These are phyloP conservation scores for Oreochromis tanganicae DNA, from an alignment of 2,113 vertebrate species.

Conservation along the genomic window DNA sequence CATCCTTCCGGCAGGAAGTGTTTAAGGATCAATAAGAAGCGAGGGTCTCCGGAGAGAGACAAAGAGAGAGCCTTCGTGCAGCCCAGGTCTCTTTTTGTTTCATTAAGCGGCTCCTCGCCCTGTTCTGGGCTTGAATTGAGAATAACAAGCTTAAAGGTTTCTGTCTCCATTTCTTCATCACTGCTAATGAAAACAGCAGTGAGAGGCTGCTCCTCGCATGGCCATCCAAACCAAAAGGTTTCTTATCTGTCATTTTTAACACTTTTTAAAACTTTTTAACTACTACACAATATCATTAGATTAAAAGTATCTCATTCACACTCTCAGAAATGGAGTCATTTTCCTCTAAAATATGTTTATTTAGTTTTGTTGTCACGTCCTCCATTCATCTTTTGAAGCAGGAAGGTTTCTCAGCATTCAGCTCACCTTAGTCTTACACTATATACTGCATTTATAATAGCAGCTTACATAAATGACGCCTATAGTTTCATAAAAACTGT, in stretches of 20 bases:
- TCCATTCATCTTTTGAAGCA: background rate
- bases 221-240: background rate
- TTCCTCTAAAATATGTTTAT: background rate
- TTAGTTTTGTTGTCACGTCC: background rate
- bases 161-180: background rate
- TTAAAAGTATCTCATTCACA: background rate
- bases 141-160: background rate
- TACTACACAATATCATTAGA: background rate
- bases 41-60: conserved; percentile 33
- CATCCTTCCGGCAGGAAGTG: conserved; percentile 67
- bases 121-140: background rate
- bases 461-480: background rate
- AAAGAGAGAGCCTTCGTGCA: background rate
- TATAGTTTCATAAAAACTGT: background rate
- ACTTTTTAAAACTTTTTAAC: background rate
- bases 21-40: conserved; percentile 62
- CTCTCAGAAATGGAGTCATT: background rate
- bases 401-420: background rate
- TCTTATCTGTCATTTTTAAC: background rate
- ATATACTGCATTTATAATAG: background rate
- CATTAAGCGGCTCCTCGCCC: background rate
- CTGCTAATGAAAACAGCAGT: background rate
- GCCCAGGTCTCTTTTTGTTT: conserved; percentile 26
- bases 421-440: background rate
- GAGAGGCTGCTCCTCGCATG: background rate